A percentile compares a stretch with the other conserved stretches of the same genome.
phyloP scores from a whole-genome alignment of 2,113 vertebrate species.

The Nymphicus hollandicus region DNA sequence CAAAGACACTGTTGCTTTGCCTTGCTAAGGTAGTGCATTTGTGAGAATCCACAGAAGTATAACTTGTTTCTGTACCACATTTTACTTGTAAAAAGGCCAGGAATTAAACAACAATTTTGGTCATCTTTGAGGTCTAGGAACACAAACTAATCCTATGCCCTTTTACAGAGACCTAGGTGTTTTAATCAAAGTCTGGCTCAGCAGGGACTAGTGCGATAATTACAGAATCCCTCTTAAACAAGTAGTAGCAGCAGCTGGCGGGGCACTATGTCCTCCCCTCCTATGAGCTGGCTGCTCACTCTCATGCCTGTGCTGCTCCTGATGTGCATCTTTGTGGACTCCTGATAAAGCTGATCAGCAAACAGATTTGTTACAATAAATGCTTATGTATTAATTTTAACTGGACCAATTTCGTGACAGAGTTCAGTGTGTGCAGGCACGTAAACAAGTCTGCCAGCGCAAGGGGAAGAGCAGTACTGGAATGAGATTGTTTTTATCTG shows the following conservation, averaged over 20 bases:
- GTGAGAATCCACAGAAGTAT: neutral
- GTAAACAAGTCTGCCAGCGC: neutral
- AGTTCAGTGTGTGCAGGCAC: neutral
- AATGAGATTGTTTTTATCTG: neutral
- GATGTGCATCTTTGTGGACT: neutral
- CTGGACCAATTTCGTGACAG: neutral
- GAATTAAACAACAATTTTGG: neutral
- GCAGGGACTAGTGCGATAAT: neutral
- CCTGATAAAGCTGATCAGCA: neutral
- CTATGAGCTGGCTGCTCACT: neutral
- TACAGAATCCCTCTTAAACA: neutral
- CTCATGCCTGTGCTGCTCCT: accelerated
- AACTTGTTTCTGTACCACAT: neutral
- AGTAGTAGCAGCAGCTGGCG: neutral
- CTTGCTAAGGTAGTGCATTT: neutral
- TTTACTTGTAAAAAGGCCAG: neutral
- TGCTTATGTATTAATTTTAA: neutral
- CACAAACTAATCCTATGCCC: accelerated
- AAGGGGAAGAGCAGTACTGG: neutral
- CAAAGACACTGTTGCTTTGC: neutral
- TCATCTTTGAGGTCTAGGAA: neutral
- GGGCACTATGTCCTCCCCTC: neutral
- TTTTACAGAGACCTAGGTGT: neutral
- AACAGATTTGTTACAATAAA: neutral
- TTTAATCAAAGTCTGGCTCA: neutral